Percentiles rank a stretch among this genome's conserved stretches.
Conservation (phyloP, 2,113 vertebrate genomes). For the Pseudolaguvia tuberculata region DNA sequence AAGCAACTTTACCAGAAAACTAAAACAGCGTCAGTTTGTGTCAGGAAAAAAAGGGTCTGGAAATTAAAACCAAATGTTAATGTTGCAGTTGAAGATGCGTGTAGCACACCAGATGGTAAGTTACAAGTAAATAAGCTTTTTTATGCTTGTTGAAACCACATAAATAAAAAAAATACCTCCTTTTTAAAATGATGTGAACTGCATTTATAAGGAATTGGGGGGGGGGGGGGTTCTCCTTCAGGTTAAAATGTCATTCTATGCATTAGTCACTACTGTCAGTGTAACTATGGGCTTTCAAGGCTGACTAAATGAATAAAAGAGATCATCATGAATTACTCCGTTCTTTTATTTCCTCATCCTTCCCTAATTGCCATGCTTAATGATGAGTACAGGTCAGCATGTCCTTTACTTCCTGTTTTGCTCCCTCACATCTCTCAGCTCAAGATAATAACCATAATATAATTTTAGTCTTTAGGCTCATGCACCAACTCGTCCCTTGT, state of each 20-base stretch:
- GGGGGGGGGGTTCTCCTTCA: too few species aligned
- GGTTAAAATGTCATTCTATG: neutral
- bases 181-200: too few species aligned
- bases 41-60: too few species aligned
- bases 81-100: too few species aligned
- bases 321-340: conserved; percentile 6
- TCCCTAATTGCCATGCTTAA: conserved; percentile 1
- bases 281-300: neutral
- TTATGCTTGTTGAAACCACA: neutral
- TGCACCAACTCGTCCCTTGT: neutral
- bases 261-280: neutral
- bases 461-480: too few species aligned
- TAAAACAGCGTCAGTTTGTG: too few species aligned
- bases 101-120: too few species aligned
- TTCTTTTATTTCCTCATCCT: conserved; percentile 12
- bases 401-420: conserved; percentile 22
- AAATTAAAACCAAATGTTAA: too few species aligned
- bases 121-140: neutral
- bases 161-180: neutral
- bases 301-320: conserved; percentile 20
- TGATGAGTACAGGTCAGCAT: conserved; percentile 38
- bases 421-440: neutral
- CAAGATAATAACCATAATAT: neutral
- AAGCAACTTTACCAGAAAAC: too few species aligned
- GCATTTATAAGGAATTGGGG: too few species aligned